Conservation (phyloP, 1,140 invertebrate species). For the Aphis craccivora region DNA sequence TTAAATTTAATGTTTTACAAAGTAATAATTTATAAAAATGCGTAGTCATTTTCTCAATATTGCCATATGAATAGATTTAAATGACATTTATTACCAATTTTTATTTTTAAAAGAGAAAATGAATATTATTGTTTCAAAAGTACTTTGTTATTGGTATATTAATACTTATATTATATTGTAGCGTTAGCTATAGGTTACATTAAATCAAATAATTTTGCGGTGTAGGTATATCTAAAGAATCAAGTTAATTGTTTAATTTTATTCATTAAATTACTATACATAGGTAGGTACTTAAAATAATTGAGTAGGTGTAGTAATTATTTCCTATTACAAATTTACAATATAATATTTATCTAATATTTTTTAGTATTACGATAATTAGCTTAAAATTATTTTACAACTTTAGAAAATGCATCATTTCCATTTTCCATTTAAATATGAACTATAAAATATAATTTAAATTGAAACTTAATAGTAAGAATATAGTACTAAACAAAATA, state of each 20-base stretch:
- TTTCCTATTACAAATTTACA: not conserved
- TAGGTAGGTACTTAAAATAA: not conserved
- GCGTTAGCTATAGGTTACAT: not conserved
- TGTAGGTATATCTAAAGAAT: not conserved
- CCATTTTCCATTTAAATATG: too few relatives aligned
- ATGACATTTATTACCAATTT: constrained; percentile 1
- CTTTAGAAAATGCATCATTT: too few relatives aligned
- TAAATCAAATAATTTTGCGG: not conserved
- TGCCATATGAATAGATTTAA: not conserved
- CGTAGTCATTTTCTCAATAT: constrained; percentile 3
- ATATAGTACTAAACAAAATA: too few relatives aligned
- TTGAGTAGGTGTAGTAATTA: too few relatives aligned
- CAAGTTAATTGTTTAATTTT: not conserved
- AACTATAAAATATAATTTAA: too few relatives aligned
- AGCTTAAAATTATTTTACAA: not conserved
- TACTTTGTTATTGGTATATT: not conserved
- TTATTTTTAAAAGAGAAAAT: constrained; percentile 19
- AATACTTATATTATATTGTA: too few relatives aligned
- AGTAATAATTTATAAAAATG: constrained; percentile 15
- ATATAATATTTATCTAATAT: not conserved
- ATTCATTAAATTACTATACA: not conserved
- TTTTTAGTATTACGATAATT: not conserved
- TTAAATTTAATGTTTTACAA: constrained; percentile 11
- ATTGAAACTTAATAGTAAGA: too few relatives aligned
- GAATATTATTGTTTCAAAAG: not conserved